These are phyloP conservation scores for Hemistola chrysoprasaria DNA, from an alignment of 2,888 invertebrate genomes.

Conservation along the genomic window DNA sequence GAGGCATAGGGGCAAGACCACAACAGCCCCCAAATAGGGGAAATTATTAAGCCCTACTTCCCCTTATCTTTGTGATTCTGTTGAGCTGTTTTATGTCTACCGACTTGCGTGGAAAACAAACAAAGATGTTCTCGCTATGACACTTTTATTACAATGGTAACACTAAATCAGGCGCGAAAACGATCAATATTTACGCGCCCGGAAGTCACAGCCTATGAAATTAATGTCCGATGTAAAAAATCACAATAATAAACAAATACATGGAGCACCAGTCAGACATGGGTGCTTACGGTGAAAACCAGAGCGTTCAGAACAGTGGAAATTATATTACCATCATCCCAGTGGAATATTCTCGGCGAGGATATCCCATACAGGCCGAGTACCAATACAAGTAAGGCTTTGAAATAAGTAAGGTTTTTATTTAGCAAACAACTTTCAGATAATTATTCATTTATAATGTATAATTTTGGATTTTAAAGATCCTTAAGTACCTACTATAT, in stretches of 20 bases:
- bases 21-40: too few species aligned
- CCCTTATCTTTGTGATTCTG: too few species aligned
- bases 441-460: too few species aligned
- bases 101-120: slow-evolving; percentile 4
- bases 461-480: too few species aligned
- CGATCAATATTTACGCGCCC: slow-evolving; percentile 58
- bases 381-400: slow-evolving; percentile 80
- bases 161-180: slow-evolving; percentile 49
- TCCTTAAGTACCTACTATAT: too few species aligned
- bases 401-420: too few species aligned
- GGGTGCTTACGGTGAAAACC: slow-evolving; percentile 74
- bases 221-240: slow-evolving; percentile 9
- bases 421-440: too few species aligned
- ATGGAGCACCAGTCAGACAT: slow-evolving; percentile 76
- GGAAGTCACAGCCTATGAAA: slow-evolving; percentile 9
- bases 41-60: too few species aligned
- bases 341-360: slow-evolving; percentile 80
- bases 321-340: slow-evolving; percentile 83
- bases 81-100: too few species aligned
- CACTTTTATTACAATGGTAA: slow-evolving; percentile 34
- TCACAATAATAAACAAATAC: slow-evolving; percentile 26
- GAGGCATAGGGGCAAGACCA: too few species aligned
- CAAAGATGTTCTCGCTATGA: neutral
- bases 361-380: slow-evolving; percentile 80
- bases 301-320: slow-evolving; percentile 74